These are phyloP conservation scores for Acipenser transmontanus DNA, from an alignment of 2,797 vertebrate species.

Conservation along the genomic window DNA sequence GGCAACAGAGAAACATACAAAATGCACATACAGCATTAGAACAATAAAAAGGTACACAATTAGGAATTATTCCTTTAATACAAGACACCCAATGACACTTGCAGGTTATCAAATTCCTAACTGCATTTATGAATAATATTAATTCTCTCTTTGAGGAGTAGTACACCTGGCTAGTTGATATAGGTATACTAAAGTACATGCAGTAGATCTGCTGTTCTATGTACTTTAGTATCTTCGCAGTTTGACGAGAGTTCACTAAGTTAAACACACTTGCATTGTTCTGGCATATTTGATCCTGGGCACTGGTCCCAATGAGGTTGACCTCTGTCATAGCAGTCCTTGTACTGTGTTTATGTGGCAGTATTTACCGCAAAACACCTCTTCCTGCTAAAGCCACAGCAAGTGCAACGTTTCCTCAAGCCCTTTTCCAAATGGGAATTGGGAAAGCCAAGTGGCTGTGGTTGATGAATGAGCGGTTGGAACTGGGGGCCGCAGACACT, in stretches of 20 bases:
- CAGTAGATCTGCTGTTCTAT: neutral
- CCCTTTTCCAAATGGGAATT: conserved; percentile 5
- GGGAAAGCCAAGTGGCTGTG: conserved; percentile 9
- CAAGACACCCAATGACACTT: too few species aligned
- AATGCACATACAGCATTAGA: too few species aligned
- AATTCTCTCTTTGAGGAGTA: too few species aligned
- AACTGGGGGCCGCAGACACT: conserved; percentile 12
- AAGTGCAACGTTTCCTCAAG: conserved; percentile 9
- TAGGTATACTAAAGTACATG: neutral
- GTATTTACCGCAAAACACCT: conserved; percentile 8
- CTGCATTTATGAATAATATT: too few species aligned
- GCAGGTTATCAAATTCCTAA: too few species aligned
- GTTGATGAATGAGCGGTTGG: conserved; percentile 18
- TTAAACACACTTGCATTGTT: conserved; percentile 2
- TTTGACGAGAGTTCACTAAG: too few species aligned
- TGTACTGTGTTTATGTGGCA: neutral
- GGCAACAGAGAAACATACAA: too few species aligned
- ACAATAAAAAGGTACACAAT: too few species aligned
- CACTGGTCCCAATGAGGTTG: neutral
- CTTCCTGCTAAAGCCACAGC: conserved; percentile 4
- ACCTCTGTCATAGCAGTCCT: neutral
- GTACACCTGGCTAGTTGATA: neutral
- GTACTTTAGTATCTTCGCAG: neutral
- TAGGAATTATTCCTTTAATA: too few species aligned
- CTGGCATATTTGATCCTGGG: conserved; percentile 17